Percentiles rank a stretch among this genome's conserved stretches.
Evolutionary conservation across 2,113 vertebrate species (phyloP).

Genomic region (Esox niger): DNA sequence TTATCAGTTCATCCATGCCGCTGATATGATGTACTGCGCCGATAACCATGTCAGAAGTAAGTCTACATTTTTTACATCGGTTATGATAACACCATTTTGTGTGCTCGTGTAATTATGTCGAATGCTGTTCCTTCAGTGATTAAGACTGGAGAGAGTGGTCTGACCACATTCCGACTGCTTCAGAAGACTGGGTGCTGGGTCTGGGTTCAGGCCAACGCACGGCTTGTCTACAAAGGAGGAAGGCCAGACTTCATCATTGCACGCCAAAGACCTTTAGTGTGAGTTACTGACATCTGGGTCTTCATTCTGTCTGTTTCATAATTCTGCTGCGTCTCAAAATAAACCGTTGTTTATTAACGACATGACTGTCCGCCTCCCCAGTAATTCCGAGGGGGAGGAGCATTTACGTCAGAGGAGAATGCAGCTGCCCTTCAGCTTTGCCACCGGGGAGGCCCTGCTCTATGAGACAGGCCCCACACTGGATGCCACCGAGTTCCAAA

Average conservation of each 20-base stretch:
- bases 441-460: conserved; percentile 76
- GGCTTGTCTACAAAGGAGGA: conserved; percentile 75
- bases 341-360: background rate
- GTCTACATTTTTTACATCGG: conserved; percentile 26
- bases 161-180: conserved; percentile 76
- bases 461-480: conserved; percentile 60
- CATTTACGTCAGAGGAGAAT: conserved; percentile 68
- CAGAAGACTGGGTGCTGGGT: conserved; percentile 74
- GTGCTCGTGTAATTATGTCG: background rate
- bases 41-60: conserved; percentile 76
- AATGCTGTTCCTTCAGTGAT: conserved; percentile 69
- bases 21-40: conserved; percentile 78
- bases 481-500: conserved; percentile 45
- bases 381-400: conserved; percentile 79
- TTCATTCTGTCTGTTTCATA: background rate
- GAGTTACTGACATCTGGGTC: conserved; percentile 41
- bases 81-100: conserved; percentile 1
- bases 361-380: conserved; percentile 49
- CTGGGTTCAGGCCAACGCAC: conserved; percentile 80
- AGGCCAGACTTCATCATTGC: conserved; percentile 77
- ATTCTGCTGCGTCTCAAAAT: background rate
- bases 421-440: conserved; percentile 75
- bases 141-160: conserved; percentile 76
- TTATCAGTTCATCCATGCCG: conserved; percentile 78
- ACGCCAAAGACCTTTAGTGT: conserved; percentile 73